A percentile compares a stretch with the other conserved stretches of the same genome.
Conservation (phyloP, 2,888 invertebrate species). For the Dorcus parallelipipedus region DNA sequence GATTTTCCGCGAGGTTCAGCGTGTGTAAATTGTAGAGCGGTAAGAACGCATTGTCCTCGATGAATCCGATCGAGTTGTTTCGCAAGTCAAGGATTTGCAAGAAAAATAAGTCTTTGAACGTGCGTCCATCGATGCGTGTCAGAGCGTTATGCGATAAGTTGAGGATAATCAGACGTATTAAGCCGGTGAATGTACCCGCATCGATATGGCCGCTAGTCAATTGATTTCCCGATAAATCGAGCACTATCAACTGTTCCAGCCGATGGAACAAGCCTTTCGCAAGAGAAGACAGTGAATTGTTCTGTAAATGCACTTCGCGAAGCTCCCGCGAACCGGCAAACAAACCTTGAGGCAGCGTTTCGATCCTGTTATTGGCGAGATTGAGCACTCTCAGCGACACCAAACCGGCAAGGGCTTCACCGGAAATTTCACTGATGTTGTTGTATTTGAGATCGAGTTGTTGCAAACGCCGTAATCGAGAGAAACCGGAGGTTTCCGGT, state of each 20-base stretch:
- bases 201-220: constrained; percentile 81
- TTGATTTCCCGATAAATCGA: constrained; percentile 82
- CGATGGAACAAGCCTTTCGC: constrained; percentile 81
- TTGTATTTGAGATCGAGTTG: constrained; percentile 80
- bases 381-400: constrained; percentile 77
- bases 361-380: constrained; percentile 81
- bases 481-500: constrained; percentile 68
- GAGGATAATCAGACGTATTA: constrained; percentile 79
- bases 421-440: constrained; percentile 73
- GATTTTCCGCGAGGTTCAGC: constrained; percentile 83
- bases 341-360: constrained; percentile 74
- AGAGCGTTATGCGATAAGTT: constrained; percentile 85
- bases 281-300: constrained; percentile 79
- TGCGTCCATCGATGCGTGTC: constrained; percentile 76
- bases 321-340: constrained; percentile 79
- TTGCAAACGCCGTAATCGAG: constrained; percentile 73
- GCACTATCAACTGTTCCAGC: constrained; percentile 76
- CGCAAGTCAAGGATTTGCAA: constrained; percentile 81
- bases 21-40: constrained; percentile 87
- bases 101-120: constrained; percentile 83
- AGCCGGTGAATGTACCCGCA: constrained; percentile 79
- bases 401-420: constrained; percentile 75
- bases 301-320: constrained; percentile 78
- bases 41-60: constrained; percentile 83
- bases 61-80: constrained; percentile 84